Evolutionary conservation across 2,113 vertebrate genomes (phyloP).

Genomic region (Lasiurus cinereus): DNA sequence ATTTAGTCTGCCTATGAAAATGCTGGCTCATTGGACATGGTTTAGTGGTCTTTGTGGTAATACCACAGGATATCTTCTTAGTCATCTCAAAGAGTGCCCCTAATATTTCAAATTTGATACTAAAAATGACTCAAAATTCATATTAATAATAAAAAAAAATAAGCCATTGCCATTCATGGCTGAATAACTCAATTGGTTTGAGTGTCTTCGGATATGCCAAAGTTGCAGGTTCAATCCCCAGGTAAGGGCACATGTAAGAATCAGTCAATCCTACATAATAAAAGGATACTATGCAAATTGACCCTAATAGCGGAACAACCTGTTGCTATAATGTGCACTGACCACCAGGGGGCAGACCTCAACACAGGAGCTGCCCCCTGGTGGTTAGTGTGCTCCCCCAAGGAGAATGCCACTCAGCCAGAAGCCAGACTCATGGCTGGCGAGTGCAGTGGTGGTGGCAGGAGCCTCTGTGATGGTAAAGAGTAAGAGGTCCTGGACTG

Average conservation of each 20-base stretch:
- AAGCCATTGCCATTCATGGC: neutral
- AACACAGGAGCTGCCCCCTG: no score
- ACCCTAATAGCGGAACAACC: no score
- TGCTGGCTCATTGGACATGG: neutral
- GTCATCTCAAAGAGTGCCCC: neutral
- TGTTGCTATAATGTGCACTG: no score
- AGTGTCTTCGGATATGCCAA: neutral
- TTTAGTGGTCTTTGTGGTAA: slow-evolving; percentile 6
- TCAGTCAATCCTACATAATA: neutral
- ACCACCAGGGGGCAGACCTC: no score
- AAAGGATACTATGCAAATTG: no score
- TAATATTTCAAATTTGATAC: slow-evolving; percentile 50
- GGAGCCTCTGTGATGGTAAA: no score
- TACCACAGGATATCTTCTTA: neutral
- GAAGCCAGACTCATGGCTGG: no score
- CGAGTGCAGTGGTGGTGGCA: fast-evolving
- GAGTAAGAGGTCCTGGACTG: no score
- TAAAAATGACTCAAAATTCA: slow-evolving; percentile 58
- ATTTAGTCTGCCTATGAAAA: slow-evolving; percentile 42
- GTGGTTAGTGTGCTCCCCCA: no score
- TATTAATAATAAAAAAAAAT: neutral
- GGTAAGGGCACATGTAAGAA: neutral
- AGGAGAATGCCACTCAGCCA: no score
- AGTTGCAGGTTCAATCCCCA: neutral
- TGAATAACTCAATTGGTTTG: neutral